Conservation (phyloP, 2,797 vertebrate species). For the Acomys russatus region DNA sequence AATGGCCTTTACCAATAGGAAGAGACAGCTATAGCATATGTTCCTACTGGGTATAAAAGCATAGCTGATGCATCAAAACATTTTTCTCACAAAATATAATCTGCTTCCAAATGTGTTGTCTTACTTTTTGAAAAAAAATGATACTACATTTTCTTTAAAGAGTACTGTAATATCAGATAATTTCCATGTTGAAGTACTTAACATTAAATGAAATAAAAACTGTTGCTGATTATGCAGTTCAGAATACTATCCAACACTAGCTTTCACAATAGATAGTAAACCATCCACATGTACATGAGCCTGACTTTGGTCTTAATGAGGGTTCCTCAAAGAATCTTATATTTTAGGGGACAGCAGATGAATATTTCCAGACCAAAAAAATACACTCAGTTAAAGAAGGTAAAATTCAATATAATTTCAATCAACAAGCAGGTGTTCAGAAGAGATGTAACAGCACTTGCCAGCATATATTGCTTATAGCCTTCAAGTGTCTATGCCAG, state of each 20-base stretch:
- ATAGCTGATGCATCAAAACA: neutral
- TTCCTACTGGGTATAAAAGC: neutral
- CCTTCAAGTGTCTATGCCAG: neutral
- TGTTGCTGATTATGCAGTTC: neutral
- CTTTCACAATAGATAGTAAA: neutral
- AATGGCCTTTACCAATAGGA: neutral
- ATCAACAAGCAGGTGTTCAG: neutral
- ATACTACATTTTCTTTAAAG: neutral
- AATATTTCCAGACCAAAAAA: neutral
- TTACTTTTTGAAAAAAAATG: neutral
- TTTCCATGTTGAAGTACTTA: neutral
- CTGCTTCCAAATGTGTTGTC: neutral
- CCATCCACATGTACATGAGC: neutral
- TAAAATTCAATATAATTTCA: slow-evolving; percentile 11
- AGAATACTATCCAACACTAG: neutral
- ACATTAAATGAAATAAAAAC: neutral
- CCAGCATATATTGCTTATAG: neutral
- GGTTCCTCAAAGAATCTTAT: neutral
- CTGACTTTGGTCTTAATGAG: neutral
- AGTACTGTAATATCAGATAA: neutral
- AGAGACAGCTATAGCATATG: neutral
- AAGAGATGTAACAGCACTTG: neutral
- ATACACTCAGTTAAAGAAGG: neutral
- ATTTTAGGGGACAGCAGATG: neutral
- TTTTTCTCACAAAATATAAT: neutral